A percentile compares a stretch with the other conserved stretches of the same genome.
Conservation (phyloP, 2,797 vertebrate species). For the Epinephelus awoara region DNA sequence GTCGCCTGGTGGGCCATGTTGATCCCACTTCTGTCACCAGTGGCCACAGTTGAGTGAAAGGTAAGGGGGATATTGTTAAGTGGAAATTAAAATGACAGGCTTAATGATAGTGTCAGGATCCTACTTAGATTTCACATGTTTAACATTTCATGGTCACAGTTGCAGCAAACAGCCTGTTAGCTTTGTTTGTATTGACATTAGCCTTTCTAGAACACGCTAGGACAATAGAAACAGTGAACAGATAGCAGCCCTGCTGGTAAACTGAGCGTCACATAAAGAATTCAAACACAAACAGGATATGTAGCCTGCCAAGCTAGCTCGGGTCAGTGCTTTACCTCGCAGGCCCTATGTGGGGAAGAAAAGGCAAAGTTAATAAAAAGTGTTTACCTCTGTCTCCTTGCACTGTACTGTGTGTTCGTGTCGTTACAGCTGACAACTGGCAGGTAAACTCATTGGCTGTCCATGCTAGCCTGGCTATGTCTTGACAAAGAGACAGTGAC, state of each 20-base stretch:
- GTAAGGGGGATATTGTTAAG: background rate
- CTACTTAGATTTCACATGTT: background rate
- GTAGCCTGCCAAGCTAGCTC: slow-evolving; percentile 63
- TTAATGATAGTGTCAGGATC: background rate
- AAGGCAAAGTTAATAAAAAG: slow-evolving; percentile 67
- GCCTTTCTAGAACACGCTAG: background rate
- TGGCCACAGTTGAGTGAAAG: slow-evolving; percentile 19
- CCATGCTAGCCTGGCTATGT: slow-evolving; percentile 63
- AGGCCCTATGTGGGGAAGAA: slow-evolving; percentile 53
- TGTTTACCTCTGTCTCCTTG: slow-evolving; percentile 80
- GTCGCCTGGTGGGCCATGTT: slow-evolving; percentile 96
- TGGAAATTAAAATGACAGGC: background rate
- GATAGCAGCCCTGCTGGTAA: slow-evolving; percentile 1
- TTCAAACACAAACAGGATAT: slow-evolving; percentile 50
- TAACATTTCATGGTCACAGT: background rate
- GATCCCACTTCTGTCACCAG: slow-evolving; percentile 70
- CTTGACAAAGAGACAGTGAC: slow-evolving; percentile 60
- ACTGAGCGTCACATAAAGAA: slow-evolving; percentile 20
- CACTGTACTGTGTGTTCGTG: slow-evolving; percentile 53
- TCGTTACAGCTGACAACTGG: slow-evolving; percentile 64
- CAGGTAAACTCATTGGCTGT: slow-evolving; percentile 69
- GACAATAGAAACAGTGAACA: background rate
- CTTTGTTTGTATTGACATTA: slow-evolving; percentile 23
- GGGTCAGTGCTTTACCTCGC: slow-evolving; percentile 44
- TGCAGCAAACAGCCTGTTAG: slow-evolving; percentile 23